Evolutionary conservation across 2,797 vertebrate species (phyloP).

Genomic region (Malurus leucopterus): DNA sequence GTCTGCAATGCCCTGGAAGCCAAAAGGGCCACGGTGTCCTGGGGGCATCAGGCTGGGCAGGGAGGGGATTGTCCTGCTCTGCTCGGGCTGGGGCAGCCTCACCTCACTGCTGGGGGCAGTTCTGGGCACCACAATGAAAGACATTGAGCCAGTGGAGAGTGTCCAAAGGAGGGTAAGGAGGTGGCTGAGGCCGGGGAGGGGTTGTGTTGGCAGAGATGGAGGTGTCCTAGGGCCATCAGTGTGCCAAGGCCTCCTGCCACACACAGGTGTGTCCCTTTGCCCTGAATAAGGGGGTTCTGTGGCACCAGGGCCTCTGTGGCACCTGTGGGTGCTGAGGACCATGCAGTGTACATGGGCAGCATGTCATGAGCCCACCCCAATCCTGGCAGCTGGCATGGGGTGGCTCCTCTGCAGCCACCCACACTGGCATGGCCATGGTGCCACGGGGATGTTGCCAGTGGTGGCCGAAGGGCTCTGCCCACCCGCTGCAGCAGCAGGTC

Average conservation of each 20-base stretch:
- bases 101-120: no score
- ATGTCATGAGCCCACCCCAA: accelerated
- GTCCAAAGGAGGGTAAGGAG: no score
- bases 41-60: no score
- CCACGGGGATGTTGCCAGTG: accelerated
- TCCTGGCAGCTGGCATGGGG: accelerated
- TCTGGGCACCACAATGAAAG: no score
- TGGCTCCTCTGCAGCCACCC: background rate
- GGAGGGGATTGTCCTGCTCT: no score
- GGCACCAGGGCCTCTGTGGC: background rate
- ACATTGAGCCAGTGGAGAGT: no score
- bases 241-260: background rate
- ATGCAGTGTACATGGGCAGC: accelerated
- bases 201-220: accelerated
- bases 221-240: accelerated
- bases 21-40: no score
- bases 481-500: background rate
- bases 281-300: accelerated
- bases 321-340: background rate
- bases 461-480: background rate
- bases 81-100: no score
- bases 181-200: background rate
- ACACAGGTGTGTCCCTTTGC: no score
- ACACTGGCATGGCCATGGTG: accelerated
- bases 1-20: no score